Percentiles rank a stretch among this genome's conserved stretches.
Conservation (phyloP, 2,888 invertebrate species). For the Eubasilissa splendida region DNA sequence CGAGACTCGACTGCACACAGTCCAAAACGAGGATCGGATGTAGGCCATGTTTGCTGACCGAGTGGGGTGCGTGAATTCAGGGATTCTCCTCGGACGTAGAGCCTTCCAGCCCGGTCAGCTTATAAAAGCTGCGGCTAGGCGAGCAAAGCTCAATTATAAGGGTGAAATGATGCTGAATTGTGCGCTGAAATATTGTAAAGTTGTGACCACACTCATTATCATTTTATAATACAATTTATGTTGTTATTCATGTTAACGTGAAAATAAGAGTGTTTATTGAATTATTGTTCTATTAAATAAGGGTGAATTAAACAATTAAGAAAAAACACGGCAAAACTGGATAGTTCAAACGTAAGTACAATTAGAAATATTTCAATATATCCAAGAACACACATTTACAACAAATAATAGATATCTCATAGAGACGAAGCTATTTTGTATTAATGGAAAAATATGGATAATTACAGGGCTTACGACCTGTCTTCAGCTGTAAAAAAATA, state of each 20-base stretch:
- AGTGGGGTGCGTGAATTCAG: slow-evolving; percentile 8
- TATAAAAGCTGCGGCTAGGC: slow-evolving; percentile 12
- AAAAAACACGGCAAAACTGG: background rate
- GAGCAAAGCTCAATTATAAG: slow-evolving; percentile 9
- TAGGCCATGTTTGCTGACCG: slow-evolving; percentile 12
- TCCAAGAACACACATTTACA: too few relatives aligned
- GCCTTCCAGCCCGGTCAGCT: background rate
- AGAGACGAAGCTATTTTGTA: too few relatives aligned
- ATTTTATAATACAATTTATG: too few relatives aligned
- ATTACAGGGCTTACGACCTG: too few relatives aligned
- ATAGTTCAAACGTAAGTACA: slow-evolving; percentile 7
- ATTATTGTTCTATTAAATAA: too few relatives aligned
- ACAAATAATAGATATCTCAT: too few relatives aligned
- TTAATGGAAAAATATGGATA: too few relatives aligned
- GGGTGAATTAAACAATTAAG: background rate
- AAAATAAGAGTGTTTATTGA: too few relatives aligned
- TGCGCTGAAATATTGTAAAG: background rate
- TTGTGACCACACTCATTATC: background rate
- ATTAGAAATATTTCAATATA: background rate
- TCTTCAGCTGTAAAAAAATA: too few relatives aligned
- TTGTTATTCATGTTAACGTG: too few relatives aligned
- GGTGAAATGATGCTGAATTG: background rate
- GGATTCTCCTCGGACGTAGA: slow-evolving; percentile 3
- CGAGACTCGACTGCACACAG: too few relatives aligned
- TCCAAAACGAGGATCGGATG: background rate